Evolutionary conservation across 1,140 invertebrate species (phyloP), one percentile per base, ranked within the genome.

Genomic region (Drosophila pachea): DNA sequence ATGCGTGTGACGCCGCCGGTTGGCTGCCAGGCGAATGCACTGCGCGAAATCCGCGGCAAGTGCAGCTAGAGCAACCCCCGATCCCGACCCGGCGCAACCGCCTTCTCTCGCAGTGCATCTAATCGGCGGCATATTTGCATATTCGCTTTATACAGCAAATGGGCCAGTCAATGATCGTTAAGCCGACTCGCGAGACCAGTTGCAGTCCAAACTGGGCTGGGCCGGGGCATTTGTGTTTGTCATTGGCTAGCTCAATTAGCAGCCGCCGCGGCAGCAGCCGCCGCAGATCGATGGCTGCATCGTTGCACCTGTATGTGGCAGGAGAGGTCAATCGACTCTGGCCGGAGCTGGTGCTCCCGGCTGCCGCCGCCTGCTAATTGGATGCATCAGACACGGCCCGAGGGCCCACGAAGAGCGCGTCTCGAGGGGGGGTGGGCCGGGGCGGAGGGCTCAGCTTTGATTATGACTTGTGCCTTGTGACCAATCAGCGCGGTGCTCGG

Each of bases 81-180:
- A 40, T 40, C 38, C 9, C 4, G 7, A 36, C 35, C 7, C 11
- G 35, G 33, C 4, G 33, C 33, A 35, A 35, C 4, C 33, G n/a
- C n/a, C n/a, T n/a, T n/a, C n/a, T n/a, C n/a, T n/a, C n/a, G 6
- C 14, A 58, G 68, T 70, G 68, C 45, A 70, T 74, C 76, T 79
- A 83, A 83, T 84, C 79, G 79, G 67, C 79, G 79, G 76, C 73
- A 83, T 84, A 83, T 83, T 83, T 83, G 79, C 79, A 83, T 83
- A 84, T 83, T 71, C 76, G 71, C 79, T 73, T 84, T 79, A 78
- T 79, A 65, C 67, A 84, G 76, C 76, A 69, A 78, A 78, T 83
- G 79, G 72, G 56, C 61, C 62, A 84, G 78, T 83, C 79, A 83
- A 83, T 83, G 79, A 79, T 83, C 79, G 79, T 83, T 83, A 83